phyloP scores from a whole-genome alignment of 2,797 vertebrate species.

The Arvicola amphibius region DNA sequence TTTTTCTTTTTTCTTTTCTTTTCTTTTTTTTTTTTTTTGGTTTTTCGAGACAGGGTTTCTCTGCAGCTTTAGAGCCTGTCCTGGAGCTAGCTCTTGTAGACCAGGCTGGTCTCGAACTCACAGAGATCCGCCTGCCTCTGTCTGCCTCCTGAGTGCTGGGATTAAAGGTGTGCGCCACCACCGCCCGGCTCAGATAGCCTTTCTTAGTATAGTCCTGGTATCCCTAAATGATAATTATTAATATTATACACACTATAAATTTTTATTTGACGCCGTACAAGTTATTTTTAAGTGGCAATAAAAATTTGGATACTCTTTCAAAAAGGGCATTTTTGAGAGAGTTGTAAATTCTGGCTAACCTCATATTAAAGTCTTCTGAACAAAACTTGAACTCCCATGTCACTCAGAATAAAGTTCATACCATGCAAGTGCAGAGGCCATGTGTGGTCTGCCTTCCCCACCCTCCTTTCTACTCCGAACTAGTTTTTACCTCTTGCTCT shows the following conservation, averaged over 20 bases:
- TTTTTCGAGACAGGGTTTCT: too few species aligned
- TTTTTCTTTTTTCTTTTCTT: too few species aligned
- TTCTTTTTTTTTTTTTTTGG: too few species aligned
- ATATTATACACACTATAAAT: slow-evolving; percentile 5
- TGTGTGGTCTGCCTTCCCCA: background rate
- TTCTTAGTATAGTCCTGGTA: background rate
- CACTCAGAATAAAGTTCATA: background rate
- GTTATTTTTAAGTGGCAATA: slow-evolving; percentile 48
- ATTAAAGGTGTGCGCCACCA: too few species aligned
- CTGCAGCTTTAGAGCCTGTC: too few species aligned
- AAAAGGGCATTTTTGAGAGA: slow-evolving; percentile 10
- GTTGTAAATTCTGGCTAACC: slow-evolving; percentile 18
- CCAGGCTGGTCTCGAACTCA: too few species aligned
- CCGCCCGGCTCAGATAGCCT: background rate
- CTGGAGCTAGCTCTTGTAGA: too few species aligned
- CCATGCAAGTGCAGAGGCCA: background rate
- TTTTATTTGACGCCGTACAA: slow-evolving; percentile 50
- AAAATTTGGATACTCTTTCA: slow-evolving; percentile 24
- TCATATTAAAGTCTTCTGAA: background rate
- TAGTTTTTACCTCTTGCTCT: background rate
- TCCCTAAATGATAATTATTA: slow-evolving; percentile 9
- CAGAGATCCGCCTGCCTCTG: too few species aligned
- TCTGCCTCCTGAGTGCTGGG: too few species aligned
- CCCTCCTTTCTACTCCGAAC: background rate
- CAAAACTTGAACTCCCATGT: background rate